Base-by-base conservation (phyloP, 2,797 vertebrate species). In the Rhinophrynus dorsalis region DNA sequence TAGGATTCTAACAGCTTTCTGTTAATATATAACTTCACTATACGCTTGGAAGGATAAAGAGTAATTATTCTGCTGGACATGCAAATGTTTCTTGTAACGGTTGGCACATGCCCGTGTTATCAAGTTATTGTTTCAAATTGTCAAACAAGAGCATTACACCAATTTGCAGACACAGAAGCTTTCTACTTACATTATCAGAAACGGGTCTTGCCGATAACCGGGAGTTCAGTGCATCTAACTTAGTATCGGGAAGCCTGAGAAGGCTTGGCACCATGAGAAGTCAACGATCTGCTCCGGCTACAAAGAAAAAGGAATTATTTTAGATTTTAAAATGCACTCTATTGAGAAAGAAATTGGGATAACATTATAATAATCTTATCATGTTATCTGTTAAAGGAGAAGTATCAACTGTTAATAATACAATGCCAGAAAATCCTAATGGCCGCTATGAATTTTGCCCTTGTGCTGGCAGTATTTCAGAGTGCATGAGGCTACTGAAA, bases 231-330 rank as follows among this genome's bases (percentile, higher is more conserved):
- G 45, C 80, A 80, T 82, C 70, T 74, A 82, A 75, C 50, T 65
- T 69, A 68, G 78, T 74, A 67, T 35, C 74, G 3, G 30, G 62
- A 76, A 38, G 62, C 50, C 29, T 44, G 63, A 74, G 68, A 77
- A 75, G 74, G 66, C 59, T 57, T 52, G 24, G 69, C 74, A 75
- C 21, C 74, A 79, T 76, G 76, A 77, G 70, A 79, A 77, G 23
- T 37, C 71, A 75, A 75, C 52, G 68, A 81, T 78, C 60, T 75
- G 76, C 71, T 75, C 79, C 76, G 68, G 65, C 80, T 82, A 57
- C 48, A 73, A 11, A 26, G 66, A 62, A 58, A 44, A 79, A 65
- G 75, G 2, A 68, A 18, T 1, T 15, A 15, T 1, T 38, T 38
- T 32, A 32, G 30, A 32, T 32, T 32, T 11, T 32, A 11, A 32